Evolutionary conservation across 2,888 invertebrate genomes (phyloP).

Genomic region (Meandrusa payeni): DNA sequence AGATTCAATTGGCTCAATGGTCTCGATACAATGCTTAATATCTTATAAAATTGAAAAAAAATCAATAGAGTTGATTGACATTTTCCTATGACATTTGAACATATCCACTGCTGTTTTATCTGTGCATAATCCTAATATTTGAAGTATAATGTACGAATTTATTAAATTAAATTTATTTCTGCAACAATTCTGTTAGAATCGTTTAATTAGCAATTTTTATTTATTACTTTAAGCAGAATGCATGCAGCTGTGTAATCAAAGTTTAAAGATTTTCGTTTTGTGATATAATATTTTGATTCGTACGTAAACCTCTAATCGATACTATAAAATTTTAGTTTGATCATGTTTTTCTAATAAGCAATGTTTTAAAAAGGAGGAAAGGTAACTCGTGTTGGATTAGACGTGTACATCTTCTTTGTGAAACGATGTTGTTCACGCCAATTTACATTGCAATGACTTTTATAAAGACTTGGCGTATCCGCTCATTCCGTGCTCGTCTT

Average conservation of each 20-base stretch:
- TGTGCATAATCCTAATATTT: not conserved
- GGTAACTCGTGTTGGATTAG: slow-evolving; percentile 6
- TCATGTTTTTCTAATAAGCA: slow-evolving; percentile 16
- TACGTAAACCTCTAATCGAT: slow-evolving; percentile 71
- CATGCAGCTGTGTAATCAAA: not conserved
- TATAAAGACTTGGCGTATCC: slow-evolving; percentile 89
- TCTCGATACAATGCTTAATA: no score
- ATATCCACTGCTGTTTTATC: no score
- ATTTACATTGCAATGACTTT: slow-evolving; percentile 92
- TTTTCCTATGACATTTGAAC: no score
- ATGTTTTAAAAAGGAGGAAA: slow-evolving; percentile 20
- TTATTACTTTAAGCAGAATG: not conserved
- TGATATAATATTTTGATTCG: slow-evolving; percentile 26
- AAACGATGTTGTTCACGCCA: slow-evolving; percentile 87
- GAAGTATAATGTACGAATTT: slow-evolving; percentile 7
- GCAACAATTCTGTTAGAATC: not conserved
- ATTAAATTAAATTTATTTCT: slow-evolving; percentile 21
- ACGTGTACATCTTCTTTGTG: slow-evolving; percentile 26
- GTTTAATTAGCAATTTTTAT: not conserved
- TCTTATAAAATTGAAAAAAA: no score
- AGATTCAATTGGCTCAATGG: no score
- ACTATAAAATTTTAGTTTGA: slow-evolving; percentile 30
- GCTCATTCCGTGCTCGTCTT: slow-evolving; percentile 85
- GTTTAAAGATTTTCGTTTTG: not conserved
- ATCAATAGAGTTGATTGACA: no score